A percentile compares a stretch with the other conserved stretches of the same genome.
These are phyloP conservation scores for Cebidichthys violaceus DNA, from an alignment of 2,113 vertebrate species.

Conservation along the genomic window DNA sequence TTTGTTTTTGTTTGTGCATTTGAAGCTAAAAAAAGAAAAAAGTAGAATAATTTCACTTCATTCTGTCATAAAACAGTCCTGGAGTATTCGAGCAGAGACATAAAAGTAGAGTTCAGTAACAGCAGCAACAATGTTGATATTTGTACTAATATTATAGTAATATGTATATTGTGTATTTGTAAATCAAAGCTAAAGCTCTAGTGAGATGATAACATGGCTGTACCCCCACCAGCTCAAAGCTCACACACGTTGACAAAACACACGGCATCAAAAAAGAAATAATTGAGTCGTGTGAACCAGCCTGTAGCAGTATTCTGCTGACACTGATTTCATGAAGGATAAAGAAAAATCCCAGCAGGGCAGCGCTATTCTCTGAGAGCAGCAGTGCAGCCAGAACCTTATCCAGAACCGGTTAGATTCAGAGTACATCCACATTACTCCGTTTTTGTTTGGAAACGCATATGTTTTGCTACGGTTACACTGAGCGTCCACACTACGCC, in stretches of 20 bases:
- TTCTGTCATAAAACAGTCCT: not conserved
- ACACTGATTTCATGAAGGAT: conserved; percentile 42
- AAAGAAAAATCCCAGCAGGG: conserved; percentile 27
- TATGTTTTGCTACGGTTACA: too few relatives aligned
- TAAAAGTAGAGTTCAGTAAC: not conserved
- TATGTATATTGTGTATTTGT: not conserved
- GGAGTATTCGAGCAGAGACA: not conserved
- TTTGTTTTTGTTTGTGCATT: not conserved
- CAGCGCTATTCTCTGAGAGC: conserved; percentile 50
- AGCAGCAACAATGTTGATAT: not conserved
- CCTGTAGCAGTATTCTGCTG: conserved; percentile 53
- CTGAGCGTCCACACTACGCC: too few relatives aligned
- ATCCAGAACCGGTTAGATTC: conserved; percentile 52
- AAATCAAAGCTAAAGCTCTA: not conserved
- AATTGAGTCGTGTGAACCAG: not conserved
- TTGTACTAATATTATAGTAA: not conserved
- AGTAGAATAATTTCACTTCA: not conserved
- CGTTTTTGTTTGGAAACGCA: too few relatives aligned
- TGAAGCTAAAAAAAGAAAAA: not conserved
- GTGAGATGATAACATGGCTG: not conserved
- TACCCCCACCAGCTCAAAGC: not conserved
- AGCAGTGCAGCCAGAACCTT: conserved; percentile 48
- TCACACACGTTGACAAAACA: not conserved
- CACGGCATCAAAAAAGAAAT: conserved; percentile 1
- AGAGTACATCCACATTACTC: too few relatives aligned